These are phyloP conservation scores for Trachymyrmex cornetzi DNA, from an alignment of 1,140 invertebrate genomes.

Conservation along the genomic window DNA sequence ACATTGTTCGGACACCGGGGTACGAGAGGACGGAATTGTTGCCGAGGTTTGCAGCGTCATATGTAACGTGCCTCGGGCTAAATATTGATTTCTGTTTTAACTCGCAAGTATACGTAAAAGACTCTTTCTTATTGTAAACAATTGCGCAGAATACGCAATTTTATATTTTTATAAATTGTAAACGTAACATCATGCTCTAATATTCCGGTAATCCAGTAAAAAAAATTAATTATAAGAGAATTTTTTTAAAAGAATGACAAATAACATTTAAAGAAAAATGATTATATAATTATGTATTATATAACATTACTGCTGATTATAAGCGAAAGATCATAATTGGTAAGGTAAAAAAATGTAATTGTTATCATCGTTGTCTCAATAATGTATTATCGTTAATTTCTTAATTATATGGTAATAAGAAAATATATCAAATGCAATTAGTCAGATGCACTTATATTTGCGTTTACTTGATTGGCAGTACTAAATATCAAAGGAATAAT, in stretches of 20 bases:
- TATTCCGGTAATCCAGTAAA: background rate
- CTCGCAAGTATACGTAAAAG: background rate
- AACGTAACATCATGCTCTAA: background rate
- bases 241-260: too few species aligned
- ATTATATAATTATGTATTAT: background rate
- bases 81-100: slow-evolving; percentile 29
- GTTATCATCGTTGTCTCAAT: background rate
- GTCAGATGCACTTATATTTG: too few species aligned
- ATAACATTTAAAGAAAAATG: background rate
- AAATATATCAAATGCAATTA: background rate
- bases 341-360: background rate
- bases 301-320: background rate
- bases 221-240: slow-evolving; percentile 10
- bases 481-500: too few species aligned
- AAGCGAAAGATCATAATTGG: background rate
- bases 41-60: background rate
- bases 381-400: background rate
- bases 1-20: slow-evolving; percentile 6
- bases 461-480: too few species aligned
- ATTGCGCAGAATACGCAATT: background rate
- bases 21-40: background rate
- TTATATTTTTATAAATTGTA: background rate
- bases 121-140: background rate
- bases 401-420: slow-evolving; percentile 22
- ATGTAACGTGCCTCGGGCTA: background rate